Base-by-base conservation (phyloP, 2,113 vertebrate species). In the Capreolus pygargus region DNA sequence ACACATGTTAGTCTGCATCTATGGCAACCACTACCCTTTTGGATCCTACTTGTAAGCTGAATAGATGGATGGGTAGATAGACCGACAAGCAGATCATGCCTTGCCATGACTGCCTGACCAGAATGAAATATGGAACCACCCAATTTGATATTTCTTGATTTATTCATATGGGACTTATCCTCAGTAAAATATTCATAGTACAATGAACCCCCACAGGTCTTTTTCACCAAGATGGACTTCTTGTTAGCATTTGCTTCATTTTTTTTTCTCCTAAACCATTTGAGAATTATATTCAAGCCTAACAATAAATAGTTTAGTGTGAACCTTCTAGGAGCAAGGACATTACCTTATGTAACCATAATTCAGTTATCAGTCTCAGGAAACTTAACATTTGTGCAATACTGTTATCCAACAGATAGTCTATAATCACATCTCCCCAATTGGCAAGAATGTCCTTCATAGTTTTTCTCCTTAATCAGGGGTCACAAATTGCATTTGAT, bases 201-300 rank as follows among this genome's bases (percentile, higher is more conserved):
- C 14, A 45, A 0, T 11, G 33, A 58, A 58, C 5, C 67, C 33
- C 19, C 5, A 17, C 0, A 28, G 1, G 8, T 14, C 33, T 17
- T 50, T 79, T 55, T 84, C 50, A 55, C 47, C 55, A 64, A 85
- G 50, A 55, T 43, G 57, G 39, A 84, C 55, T 43, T 97, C 93
- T 93, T 86, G 25, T 19, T n/a, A 85, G 54, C 21, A 84, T 43
- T 81, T 87, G 25, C 54, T 82, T 93, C 19, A 0, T 61, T 89
- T 91, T 61, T 47, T 39, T 39, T 33, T 54, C 21, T 17, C 2
- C 76, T 27, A 43, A 90, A 61, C n/a, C 52, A 47, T n/a, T 39
- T 95, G 81, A 90, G 84, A 89, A 91, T 14, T 74, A 14, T 39
- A 70, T 79, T 43, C 8, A 45, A 86, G 43, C n/a, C 23, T 55